phyloP scores from a whole-genome alignment of 1,140 invertebrate species.

The Metaphire vulgaris region DNA sequence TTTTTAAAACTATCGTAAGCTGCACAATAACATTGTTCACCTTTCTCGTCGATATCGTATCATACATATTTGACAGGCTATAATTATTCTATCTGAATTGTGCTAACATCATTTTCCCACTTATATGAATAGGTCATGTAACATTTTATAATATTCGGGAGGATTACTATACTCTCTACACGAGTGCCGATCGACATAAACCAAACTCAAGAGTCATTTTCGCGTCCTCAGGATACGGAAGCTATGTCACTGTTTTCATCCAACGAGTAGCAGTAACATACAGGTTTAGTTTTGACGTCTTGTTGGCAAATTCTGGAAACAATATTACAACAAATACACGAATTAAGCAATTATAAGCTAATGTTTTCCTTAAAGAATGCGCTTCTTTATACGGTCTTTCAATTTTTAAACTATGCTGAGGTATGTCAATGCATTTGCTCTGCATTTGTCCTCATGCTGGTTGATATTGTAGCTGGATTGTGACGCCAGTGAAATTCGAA shows the following conservation, averaged over 20 bases:
- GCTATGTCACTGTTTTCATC: slow-evolving; percentile 30
- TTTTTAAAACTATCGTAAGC: no score
- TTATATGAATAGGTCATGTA: slow-evolving; percentile 31
- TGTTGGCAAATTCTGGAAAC: not conserved
- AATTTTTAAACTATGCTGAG: no score
- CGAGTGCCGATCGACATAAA: slow-evolving; percentile 29
- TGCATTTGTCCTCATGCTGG: no score
- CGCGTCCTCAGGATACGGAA: slow-evolving; percentile 15
- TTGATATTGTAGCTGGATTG: slow-evolving; percentile 33
- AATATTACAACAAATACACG: not conserved
- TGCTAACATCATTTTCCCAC: no score
- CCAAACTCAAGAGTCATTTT: slow-evolving; percentile 29
- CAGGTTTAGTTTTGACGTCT: slow-evolving; percentile 18
- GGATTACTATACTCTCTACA: slow-evolving; percentile 30
- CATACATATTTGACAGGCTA: no score
- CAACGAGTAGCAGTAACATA: slow-evolving; percentile 34
- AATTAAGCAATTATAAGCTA: not conserved
- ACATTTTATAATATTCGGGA: slow-evolving; percentile 31
- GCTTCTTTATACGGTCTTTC: not conserved
- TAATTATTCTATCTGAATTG: no score
- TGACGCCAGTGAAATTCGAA: slow-evolving; percentile 30
- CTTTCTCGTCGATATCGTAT: no score
- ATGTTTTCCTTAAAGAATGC: not conserved
- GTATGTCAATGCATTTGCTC: no score
- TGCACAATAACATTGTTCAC: no score